Percentiles rank a stretch among this genome's conserved stretches.
Conservation (phyloP, 2,888 invertebrate genomes). For the Nymphalis c-album region DNA sequence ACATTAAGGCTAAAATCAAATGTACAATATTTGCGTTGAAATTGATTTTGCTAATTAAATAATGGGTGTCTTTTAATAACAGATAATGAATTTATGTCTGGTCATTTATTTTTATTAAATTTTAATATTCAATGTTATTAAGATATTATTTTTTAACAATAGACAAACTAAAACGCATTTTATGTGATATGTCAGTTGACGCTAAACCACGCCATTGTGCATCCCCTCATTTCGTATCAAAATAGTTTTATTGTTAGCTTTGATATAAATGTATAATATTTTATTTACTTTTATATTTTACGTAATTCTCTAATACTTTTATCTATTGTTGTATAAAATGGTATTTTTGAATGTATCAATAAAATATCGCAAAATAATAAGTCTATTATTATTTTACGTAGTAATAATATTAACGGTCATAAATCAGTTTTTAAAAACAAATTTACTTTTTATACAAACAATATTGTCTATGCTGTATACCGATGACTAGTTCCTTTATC, state of each 20-base stretch:
- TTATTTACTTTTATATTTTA: constrained; percentile 1
- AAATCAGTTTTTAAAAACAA: no score
- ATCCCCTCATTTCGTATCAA: constrained; percentile 4
- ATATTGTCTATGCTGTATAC: no score
- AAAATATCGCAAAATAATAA: not conserved
- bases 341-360: not conserved
- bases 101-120: not conserved
- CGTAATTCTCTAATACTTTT: not conserved
- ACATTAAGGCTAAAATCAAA: not conserved
- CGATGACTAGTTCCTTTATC: no score
- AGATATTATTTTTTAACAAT: not conserved
- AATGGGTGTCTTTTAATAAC: not conserved
- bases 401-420: no score
- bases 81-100: not conserved
- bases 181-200: not conserved
- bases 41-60: constrained; percentile 10
- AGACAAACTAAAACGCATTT: not conserved
- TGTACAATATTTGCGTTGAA: not conserved
- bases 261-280: not conserved
- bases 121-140: not conserved
- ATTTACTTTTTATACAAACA: no score
- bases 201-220: not conserved
- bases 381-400: not conserved
- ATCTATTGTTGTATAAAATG: not conserved
- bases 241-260: not conserved